Evolutionary conservation across 2,113 vertebrate genomes (phyloP).

Genomic region (Spermophilus dauricus): DNA sequence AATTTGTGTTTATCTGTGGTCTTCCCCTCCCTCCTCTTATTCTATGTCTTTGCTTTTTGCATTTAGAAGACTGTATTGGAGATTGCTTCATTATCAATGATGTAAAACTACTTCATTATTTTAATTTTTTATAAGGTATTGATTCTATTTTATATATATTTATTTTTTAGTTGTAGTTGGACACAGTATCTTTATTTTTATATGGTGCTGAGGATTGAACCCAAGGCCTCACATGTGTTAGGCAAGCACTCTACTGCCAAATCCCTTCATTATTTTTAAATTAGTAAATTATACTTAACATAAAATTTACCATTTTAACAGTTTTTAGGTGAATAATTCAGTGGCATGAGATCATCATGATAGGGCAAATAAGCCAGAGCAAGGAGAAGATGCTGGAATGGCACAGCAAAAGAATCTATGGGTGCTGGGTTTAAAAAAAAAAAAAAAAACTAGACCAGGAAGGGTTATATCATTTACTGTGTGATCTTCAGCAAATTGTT

Average conservation of each 20-base stretch:
- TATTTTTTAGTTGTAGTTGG: too few species aligned
- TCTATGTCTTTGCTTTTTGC: not conserved
- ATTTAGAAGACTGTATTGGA: constrained; percentile 26
- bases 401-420: not conserved
- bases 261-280: constrained; percentile 6
- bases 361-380: not conserved
- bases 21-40: not conserved
- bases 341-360: not conserved
- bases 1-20: constrained; percentile 1
- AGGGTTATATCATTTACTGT: not conserved
- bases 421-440: not conserved
- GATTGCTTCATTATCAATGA: not conserved
- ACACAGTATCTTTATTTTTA: too few species aligned
- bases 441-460: not conserved
- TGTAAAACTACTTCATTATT: not conserved
- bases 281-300: constrained; percentile 1
- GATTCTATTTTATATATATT: too few species aligned
- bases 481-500: not conserved
- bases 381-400: not conserved
- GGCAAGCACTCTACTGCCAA: too few species aligned
- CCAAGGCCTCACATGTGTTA: too few species aligned
- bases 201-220: too few species aligned
- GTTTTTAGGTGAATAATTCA: constrained; percentile 26
- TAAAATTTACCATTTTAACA: not conserved
- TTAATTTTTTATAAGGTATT: not conserved